Base-by-base conservation (phyloP, 2,113 vertebrate genomes). In the Oncorhynchus mykiss region DNA sequence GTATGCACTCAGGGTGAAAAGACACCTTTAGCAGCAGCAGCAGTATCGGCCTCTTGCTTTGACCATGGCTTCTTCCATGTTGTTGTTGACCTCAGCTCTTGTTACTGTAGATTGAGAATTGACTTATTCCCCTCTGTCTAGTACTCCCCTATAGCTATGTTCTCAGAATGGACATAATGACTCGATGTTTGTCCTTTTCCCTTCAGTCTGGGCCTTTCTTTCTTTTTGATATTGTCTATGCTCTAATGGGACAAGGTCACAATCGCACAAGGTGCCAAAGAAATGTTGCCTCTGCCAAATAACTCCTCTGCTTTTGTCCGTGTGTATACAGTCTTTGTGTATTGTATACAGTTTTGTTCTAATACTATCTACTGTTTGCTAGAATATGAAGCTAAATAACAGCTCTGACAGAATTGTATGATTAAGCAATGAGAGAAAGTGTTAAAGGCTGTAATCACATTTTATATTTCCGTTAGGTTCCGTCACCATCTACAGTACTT, bases 161-260 rank as follows among this genome's bases (percentile, higher is more conserved):
- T 74, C 66, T 73, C 71, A 39, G 39, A 68, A 76, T 67, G 69
- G 24, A 76, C 71, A 67, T 66, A 39, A 73, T 81, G 66, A 81
- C 59, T 77, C 72, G 2, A 24, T 20, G 5, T 62, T 54, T n/a
- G 54, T 18, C 8, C 49, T 6, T 1, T 2, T 25, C 48, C 39
- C 45, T 22, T 66, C 54, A 22, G 24, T 64, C 20, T 24, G 11
- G 59, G 20, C 66, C 29, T 25, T 7, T 65, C 22, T 3, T 48
- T 25, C 62, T 3, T 16, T 72, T 68, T 69, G 62, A 48, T 45
- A 48, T 57, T 25, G 39, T 67, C 74, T 34, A 48, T 65, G 39
- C 29, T 54, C 75, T 70, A 77, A 77, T 77, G 70, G 75, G 69
- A 54, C 68, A 31, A 66, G 34, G 59, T 18, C 75, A 71, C 54